Evolutionary conservation across 2,888 invertebrate genomes (phyloP).

Genomic region (Drosophila crucigera): DNA sequence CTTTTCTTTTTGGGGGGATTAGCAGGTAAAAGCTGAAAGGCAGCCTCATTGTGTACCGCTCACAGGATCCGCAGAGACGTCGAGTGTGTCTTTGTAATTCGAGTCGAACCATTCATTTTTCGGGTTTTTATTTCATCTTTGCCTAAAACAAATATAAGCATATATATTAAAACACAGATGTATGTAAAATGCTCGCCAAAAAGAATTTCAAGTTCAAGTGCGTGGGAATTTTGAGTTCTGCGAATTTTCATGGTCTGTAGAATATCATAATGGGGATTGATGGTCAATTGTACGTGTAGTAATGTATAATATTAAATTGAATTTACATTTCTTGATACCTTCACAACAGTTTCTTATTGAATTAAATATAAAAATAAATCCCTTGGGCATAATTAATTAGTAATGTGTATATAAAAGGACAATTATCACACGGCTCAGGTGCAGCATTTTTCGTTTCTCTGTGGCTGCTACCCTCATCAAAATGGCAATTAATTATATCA

Average conservation of each 20-base stretch:
- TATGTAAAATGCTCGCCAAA: conserved; percentile 59
- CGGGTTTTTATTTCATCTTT: conserved; percentile 18
- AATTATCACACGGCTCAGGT: conserved; percentile 56
- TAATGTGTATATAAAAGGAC: conserved; percentile 11
- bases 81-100: conserved; percentile 62
- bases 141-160: conserved; percentile 39
- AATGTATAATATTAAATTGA: background rate
- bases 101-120: conserved; percentile 51
- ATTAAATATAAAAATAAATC: background rate
- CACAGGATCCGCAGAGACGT: conserved; percentile 28
- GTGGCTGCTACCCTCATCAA: conserved; percentile 53
- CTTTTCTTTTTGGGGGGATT: conserved; percentile 38
- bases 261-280: background rate
- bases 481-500: conserved; percentile 60
- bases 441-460: conserved; percentile 21
- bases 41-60: conserved; percentile 37
- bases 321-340: background rate
- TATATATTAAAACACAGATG: conserved; percentile 27
- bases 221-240: conserved; percentile 75
- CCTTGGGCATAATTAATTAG: background rate
- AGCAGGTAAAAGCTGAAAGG: conserved; percentile 71
- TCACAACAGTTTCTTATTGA: background rate
- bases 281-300: conserved; percentile 10
- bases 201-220: conserved; percentile 79
- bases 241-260: conserved; percentile 48